phyloP scores from a whole-genome alignment of 2,113 vertebrate genomes.

The Ahaetulla prasina region DNA sequence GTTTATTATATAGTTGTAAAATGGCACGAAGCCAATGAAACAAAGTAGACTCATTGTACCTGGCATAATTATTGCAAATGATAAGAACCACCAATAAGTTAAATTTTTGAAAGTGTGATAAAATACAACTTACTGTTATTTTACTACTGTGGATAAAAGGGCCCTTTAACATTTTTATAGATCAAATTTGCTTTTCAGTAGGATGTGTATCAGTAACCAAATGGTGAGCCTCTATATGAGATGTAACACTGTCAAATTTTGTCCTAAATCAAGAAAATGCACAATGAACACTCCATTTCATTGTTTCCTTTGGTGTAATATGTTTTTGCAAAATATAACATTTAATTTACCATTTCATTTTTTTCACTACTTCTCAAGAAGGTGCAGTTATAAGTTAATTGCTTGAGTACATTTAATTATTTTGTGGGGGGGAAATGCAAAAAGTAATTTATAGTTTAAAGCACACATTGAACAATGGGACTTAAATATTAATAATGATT shows the following conservation, averaged over 20 bases:
- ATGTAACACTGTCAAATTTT: background rate
- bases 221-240: background rate
- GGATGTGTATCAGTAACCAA: background rate
- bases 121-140: background rate
- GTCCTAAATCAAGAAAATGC: background rate
- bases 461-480: background rate
- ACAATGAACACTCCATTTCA: background rate
- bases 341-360: constrained; percentile 8
- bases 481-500: constrained; percentile 7
- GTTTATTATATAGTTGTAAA: background rate
- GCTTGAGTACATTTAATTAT: background rate
- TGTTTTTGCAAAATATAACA: background rate
- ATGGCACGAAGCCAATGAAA: background rate
- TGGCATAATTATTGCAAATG: background rate
- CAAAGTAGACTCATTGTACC: background rate
- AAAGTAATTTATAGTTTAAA: constrained; percentile 18
- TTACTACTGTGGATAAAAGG: background rate
- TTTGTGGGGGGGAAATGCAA: constrained; percentile 10
- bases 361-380: background rate
- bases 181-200: background rate
- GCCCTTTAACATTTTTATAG: background rate
- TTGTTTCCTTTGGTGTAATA: background rate
- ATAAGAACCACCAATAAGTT: background rate
- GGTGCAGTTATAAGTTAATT: constrained; percentile 19
- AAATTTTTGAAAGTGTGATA: background rate